These are phyloP conservation scores for Alectura lathami DNA, from an alignment of 2,113 vertebrate genomes.

Conservation along the genomic window DNA sequence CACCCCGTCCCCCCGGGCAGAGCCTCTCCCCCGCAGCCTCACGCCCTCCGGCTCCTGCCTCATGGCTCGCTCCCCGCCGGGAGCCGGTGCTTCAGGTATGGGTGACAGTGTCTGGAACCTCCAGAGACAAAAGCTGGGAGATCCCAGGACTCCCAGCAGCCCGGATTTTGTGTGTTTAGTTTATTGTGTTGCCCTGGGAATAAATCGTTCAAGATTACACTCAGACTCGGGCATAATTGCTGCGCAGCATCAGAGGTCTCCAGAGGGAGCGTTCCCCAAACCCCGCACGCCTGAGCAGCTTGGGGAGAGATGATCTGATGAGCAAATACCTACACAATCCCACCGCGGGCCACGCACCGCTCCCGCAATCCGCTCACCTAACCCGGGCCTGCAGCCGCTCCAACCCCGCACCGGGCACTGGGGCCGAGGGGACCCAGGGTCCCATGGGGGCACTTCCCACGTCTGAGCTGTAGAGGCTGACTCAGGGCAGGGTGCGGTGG, in stretches of 20 bases:
- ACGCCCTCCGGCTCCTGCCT: background rate
- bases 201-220: conserved; percentile 48
- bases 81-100: background rate
- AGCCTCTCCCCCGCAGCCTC: background rate
- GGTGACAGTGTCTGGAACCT: background rate
- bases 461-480: background rate
- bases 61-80: background rate
- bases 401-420: too few species aligned
- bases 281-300: conserved; percentile 24
- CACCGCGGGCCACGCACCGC: conserved; percentile 26
- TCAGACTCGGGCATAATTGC: conserved; percentile 45
- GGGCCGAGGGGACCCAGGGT: background rate
- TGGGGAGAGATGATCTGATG: background rate
- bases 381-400: too few species aligned
- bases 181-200: conserved; percentile 65
- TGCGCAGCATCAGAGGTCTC: conserved; percentile 11
- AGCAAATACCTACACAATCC: conserved; percentile 44
- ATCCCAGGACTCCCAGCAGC: conserved; percentile 53
- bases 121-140: conserved; percentile 30
- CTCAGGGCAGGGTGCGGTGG: fast-evolving
- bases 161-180: conserved; percentile 65
- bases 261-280: conserved; percentile 49
- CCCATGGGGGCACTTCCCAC: background rate
- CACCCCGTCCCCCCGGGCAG: background rate
- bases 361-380: background rate